Conservation (phyloP, 1,140 invertebrate species). For the Heliconius hewitsoni region DNA sequence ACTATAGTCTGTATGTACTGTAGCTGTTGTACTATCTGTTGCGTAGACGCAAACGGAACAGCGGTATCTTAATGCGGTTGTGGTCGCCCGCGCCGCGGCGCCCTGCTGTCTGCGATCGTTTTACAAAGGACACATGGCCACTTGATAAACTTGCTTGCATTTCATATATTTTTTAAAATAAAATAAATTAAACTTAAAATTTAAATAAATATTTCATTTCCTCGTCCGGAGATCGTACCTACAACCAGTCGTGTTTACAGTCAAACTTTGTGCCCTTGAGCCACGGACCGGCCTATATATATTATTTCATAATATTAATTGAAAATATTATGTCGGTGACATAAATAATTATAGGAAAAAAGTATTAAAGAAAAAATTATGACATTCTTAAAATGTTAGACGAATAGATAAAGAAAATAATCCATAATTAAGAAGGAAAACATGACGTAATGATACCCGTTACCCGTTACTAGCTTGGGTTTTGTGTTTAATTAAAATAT, state of each 20-base stretch:
- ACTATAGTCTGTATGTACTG: background rate
- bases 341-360: background rate
- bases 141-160: constrained; percentile 4
- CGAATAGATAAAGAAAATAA: too few species aligned
- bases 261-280: too few species aligned
- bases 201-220: too few species aligned
- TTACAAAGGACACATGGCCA: constrained; percentile 26
- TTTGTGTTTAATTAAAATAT: too few species aligned
- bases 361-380: too few species aligned
- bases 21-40: background rate
- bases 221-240: too few species aligned
- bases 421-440: too few species aligned
- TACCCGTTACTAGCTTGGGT: too few species aligned
- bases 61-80: constrained; percentile 25
- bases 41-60: constrained; percentile 2
- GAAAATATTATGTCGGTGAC: background rate
- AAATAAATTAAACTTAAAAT: background rate
- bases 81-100: constrained; percentile 17
- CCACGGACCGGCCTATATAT: too few species aligned
- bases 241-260: too few species aligned
- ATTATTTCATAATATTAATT: background rate
- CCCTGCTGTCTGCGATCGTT: constrained; percentile 35
- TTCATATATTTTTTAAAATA: background rate
- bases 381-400: too few species aligned
- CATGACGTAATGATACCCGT: too few species aligned